Conservation (phyloP, 2,888 invertebrate genomes). For the Stegophylla sp. region DNA sequence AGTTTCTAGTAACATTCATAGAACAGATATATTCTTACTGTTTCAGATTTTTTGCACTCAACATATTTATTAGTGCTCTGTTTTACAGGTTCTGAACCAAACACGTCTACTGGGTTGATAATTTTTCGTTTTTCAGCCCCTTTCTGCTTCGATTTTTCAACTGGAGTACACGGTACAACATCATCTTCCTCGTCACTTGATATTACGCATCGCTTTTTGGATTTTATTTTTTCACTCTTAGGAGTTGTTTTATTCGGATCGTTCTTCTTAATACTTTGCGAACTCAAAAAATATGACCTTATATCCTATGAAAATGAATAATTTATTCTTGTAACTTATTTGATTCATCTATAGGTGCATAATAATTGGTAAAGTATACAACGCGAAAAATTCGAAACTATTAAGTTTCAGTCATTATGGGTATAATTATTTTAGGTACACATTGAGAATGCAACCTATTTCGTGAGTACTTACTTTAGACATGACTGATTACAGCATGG, state of each 20-base stretch:
- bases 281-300: not conserved
- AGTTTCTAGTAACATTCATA: not conserved
- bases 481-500: not conserved
- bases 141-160: not conserved
- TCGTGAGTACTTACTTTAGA: not conserved
- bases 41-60: constrained; percentile 35
- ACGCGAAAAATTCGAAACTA: no score
- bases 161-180: constrained; percentile 1
- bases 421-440: no score
- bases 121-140: constrained; percentile 37
- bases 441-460: no score
- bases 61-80: constrained; percentile 65
- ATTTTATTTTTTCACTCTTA: not conserved
- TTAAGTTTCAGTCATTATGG: no score
- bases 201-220: constrained; percentile 16
- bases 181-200: constrained; percentile 51
- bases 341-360: not conserved
- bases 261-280: not conserved
- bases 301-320: constrained; percentile 28
- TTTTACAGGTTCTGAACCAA: constrained; percentile 72
- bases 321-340: not conserved
- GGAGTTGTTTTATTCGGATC: not conserved
- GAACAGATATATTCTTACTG: constrained; percentile 28
- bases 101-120: constrained; percentile 68
- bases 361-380: no score